These are phyloP conservation scores for Alethe diademata DNA, from an alignment of 2,113 vertebrate species.

Conservation along the genomic window DNA sequence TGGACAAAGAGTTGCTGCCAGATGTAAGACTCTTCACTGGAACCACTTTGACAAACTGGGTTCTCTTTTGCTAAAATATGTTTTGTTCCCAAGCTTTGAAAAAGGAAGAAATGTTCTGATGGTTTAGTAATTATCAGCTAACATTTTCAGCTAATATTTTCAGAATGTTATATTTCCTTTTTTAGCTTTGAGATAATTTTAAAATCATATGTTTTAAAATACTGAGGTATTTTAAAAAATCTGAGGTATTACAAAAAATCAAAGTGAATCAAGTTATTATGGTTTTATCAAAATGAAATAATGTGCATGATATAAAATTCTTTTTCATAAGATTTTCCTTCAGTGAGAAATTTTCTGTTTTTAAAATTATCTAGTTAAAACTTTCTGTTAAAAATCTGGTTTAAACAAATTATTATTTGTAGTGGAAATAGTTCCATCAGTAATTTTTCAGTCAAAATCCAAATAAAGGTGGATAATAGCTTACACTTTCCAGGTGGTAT, in stretches of 20 bases:
- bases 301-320: neutral
- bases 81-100: neutral
- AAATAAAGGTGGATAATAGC: neutral
- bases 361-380: neutral
- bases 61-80: neutral
- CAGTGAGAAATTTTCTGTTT: neutral
- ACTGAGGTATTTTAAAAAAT: neutral
- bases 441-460: neutral
- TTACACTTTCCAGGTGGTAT: neutral
- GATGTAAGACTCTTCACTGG: neutral
- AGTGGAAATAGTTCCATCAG: neutral
- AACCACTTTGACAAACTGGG: neutral
- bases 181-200: neutral
- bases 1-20: neutral
- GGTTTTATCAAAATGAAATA: neutral
- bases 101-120: neutral
- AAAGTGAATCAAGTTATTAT: neutral
- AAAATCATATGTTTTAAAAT: neutral
- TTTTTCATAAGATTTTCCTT: neutral
- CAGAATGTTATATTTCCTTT: neutral
- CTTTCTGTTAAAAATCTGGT: neutral
- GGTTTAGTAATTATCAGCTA: neutral
- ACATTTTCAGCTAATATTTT: neutral
- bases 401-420: neutral
- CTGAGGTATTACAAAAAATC: no score